Conservation (phyloP, 2,888 invertebrate species). For the Nomada ruficornis region DNA sequence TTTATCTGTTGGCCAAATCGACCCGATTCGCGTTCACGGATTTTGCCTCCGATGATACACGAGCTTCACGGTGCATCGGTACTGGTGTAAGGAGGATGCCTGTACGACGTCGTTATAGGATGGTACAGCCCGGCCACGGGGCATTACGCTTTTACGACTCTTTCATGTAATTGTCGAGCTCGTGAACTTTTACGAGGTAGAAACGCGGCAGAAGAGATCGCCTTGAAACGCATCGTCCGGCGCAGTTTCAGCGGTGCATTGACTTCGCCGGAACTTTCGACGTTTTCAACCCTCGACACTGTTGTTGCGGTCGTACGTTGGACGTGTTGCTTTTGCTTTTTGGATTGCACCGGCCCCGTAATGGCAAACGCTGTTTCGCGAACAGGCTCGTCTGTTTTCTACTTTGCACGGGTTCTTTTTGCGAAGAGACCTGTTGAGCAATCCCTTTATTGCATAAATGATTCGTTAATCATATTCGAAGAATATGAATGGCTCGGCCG, state of each 20-base stretch:
- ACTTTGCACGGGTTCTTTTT: background rate
- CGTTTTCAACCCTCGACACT: background rate
- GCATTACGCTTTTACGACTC: conserved; percentile 82
- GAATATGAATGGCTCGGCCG: no score
- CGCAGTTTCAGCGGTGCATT: conserved; percentile 33
- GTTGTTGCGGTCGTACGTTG: background rate
- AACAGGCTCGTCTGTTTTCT: background rate
- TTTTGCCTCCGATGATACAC: conserved; percentile 44
- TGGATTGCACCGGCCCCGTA: background rate
- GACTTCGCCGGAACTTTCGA: conserved; percentile 15
- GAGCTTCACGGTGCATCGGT: background rate
- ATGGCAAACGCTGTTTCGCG: background rate
- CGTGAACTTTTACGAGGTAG: conserved; percentile 82
- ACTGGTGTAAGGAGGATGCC: conserved; percentile 30
- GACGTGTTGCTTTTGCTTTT: background rate
- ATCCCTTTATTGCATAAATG: no score
- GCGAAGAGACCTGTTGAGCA: no score
- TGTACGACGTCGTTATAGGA: conserved; percentile 67
- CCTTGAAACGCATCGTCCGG: conserved; percentile 63
- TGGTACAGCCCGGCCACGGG: conserved; percentile 69
- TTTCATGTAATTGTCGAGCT: conserved; percentile 83
- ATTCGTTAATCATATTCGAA: no score
- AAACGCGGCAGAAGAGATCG: conserved; percentile 73
- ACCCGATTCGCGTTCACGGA: conserved; percentile 38
- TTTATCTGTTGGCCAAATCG: background rate